Evolutionary conservation across 2,113 vertebrate species (phyloP).

Genomic region (Grus americana): DNA sequence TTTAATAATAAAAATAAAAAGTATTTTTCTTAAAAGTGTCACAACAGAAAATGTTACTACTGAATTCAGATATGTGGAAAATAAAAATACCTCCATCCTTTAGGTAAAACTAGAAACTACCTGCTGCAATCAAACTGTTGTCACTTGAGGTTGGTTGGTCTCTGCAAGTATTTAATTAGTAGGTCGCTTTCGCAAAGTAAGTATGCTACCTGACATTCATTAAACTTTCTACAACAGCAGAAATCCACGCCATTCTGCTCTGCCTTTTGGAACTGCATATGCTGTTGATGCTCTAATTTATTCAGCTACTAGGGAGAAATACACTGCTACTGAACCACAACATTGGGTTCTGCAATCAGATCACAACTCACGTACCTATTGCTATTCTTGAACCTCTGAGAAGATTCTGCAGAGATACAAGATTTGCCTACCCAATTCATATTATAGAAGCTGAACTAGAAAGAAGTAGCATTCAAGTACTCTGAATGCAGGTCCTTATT

Average conservation of each 20-base stretch:
- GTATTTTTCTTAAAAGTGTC: not conserved
- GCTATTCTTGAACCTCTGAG: not conserved
- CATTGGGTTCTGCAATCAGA: not conserved
- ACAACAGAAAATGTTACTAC: not conserved
- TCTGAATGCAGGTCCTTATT: not conserved
- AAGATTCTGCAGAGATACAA: not conserved
- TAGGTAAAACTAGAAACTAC: not conserved
- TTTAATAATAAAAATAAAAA: not conserved
- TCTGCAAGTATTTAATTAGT: not conserved
- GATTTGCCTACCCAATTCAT: not conserved
- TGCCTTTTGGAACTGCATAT: not conserved
- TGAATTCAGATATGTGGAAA: not conserved
- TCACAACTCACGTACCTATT: not conserved
- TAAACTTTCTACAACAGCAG: not conserved
- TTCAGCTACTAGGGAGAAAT: not conserved
- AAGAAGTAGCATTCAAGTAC: not conserved
- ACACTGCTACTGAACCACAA: not conserved
- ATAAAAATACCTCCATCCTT: not conserved
- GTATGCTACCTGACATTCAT: not conserved
- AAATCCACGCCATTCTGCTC: not conserved
- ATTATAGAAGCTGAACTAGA: not conserved
- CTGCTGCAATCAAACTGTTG: not conserved
- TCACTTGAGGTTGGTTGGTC: not conserved
- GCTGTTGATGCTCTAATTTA: not conserved
- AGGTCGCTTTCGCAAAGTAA: not conserved